Evolutionary conservation across 2,113 vertebrate genomes (phyloP), one percentile per base, ranked within the genome.

Genomic region (Sebastes schlegelii): DNA sequence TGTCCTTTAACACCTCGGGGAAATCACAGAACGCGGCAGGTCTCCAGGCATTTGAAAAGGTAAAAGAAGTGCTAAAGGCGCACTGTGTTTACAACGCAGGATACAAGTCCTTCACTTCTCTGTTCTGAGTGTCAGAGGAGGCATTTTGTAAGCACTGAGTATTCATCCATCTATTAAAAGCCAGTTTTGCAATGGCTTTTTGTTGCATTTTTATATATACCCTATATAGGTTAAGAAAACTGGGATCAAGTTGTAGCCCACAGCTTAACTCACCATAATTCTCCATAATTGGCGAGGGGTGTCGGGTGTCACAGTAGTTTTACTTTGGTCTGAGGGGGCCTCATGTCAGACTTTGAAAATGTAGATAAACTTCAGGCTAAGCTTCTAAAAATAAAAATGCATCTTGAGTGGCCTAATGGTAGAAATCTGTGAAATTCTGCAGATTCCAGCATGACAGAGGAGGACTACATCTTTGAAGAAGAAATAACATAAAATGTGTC

Each of bases 1-100:
- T 45, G 68, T 77, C 61, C 46, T 65, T 21, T 57, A 8, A 1
- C 63, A 34, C 83, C 62, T 76, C 2, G 2, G 84, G 78, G 84
- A 86, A 82, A 86, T 81, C 62, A 82, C 42, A 23, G 23, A 3
- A 42, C 26, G 72, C 46, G 23, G 34, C 0, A 0, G 12, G 16
- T 57, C 58, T 58, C 51, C 83, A 21, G 72, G 34, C 51, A 6
- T 55, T 58, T 19, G 66, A 51, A 9, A 46, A 76, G 66, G 73
- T 76, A 70, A 55, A 57, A 40, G 11, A 26, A 60, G 60, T 58
- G 71, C 34, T 74, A 48, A 80, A 65, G 16, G 45, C 40, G 6
- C 42, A 8, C 13, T 0, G 51, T 65, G 79, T 81, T 74, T 62
- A 74, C 79, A 51, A 64, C 60, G 21, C 4, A 5, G 51, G 43